Evolutionary conservation across 1,140 invertebrate genomes (phyloP), one percentile per base, ranked within the genome.

Genomic region (Drosophila funebris): DNA sequence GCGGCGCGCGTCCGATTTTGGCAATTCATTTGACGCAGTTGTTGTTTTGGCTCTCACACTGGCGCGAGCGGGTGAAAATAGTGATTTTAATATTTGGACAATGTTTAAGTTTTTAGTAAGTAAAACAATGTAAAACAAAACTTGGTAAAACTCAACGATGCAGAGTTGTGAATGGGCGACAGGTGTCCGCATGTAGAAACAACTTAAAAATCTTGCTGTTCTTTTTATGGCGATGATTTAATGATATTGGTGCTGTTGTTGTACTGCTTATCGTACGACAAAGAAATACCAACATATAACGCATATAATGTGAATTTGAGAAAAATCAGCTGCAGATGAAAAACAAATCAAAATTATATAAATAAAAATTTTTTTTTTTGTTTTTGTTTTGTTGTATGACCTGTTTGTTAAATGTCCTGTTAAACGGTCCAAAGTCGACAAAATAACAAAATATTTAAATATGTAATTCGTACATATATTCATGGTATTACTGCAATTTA

Each of bases 91-190:
- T 43, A 71, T 44, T 31, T 66, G 60, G 39, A 79, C 79, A 13
- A 88, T 88, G 83, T 22, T 88, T 5, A 88, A 88, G 18, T 88
- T 88, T 83, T 41, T 77, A 73, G 83, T 88, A 69, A 88, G 83
- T 62, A 56, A 22, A 0, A 24, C n/a, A 0, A 24, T n/a, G 11
- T 4, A 37, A 66, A 33, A 50, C 27, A 73, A 62, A 43, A 13
- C 4, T 44, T 24, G 16, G 14, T 33, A 27, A 43, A 36, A 8
- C 8, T 1, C 2, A 33, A 7, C 5, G 7, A 11, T 16, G 20
- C 9, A 36, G 13, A 16, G 20, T 13, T 50, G 16, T 14, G 14
- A 27, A 52, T 8, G 11, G 16, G 14, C 44, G 20, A 11, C 20
- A 46, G 11, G 11, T 24, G 11, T 24, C n/a, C 20, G 43, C 24